Conservation (phyloP, 2,113 vertebrate species). For the Danio rerio region GRCz12tu NC_133194.1:42161501-42162000, state of each 20-base stretch:
- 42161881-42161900: no score
- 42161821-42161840: neutral
- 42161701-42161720: conserved; percentile 29
- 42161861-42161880: no score
- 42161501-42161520: conserved; percentile 30
- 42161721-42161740: conserved; percentile 30
- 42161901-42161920: no score
- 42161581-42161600: conserved; percentile 13
- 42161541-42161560: conserved; percentile 23
- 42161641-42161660: conserved; percentile 47
- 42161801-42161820: neutral
- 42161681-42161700: conserved; percentile 18
- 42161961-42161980: no score
- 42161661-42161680: conserved; percentile 40
- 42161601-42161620: neutral
- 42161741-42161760: neutral
- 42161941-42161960: no score
- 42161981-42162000: no score
- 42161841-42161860: no score
- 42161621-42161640: conserved; percentile 32
- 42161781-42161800: neutral
- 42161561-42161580: conserved; percentile 46
- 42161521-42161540: conserved; percentile 48
- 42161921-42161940: no score
- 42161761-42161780: neutral